phyloP scores from a whole-genome alignment of 1,140 invertebrate species.

The Drosophila elegans region DNA sequence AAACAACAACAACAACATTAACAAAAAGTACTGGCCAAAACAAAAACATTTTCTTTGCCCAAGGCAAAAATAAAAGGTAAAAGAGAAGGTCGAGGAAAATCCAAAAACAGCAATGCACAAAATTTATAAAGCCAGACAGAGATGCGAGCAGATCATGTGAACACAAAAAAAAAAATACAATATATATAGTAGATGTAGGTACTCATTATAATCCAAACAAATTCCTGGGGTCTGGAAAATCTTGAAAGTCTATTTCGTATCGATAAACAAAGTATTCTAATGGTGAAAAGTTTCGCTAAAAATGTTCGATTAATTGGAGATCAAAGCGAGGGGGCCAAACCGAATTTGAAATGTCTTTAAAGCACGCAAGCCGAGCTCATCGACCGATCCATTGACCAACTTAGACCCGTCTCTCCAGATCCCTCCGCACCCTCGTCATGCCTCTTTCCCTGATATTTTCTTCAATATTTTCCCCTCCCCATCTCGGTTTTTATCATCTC shows the following conservation, averaged over 20 bases:
- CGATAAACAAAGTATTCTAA: slow-evolving; percentile 28
- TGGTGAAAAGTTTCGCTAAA: slow-evolving; percentile 9
- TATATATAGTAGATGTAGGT: background rate
- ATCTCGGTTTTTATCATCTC: slow-evolving; percentile 11
- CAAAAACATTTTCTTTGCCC: slow-evolving; percentile 51
- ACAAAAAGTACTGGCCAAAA: slow-evolving; percentile 14
- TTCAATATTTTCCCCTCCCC: background rate
- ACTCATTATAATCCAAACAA: slow-evolving; percentile 4
- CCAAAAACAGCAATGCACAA: slow-evolving; percentile 14
- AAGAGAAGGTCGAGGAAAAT: slow-evolving; percentile 52
- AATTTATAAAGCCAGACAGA: slow-evolving; percentile 4
- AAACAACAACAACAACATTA: background rate
- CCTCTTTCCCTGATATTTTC: background rate
- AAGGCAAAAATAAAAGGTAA: slow-evolving; percentile 27
- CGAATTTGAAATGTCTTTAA: slow-evolving; percentile 1
- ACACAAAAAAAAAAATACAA: background rate
- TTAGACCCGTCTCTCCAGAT: slow-evolving; percentile 9
- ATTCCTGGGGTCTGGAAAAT: slow-evolving; percentile 23
- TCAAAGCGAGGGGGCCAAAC: background rate
- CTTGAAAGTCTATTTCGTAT: slow-evolving; percentile 17
- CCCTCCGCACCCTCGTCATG: background rate
- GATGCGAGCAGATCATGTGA: slow-evolving; percentile 26
- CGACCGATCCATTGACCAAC: slow-evolving; percentile 25
- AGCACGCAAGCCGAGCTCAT: slow-evolving; percentile 8
- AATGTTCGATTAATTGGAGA: slow-evolving; percentile 18